phyloP scores from a whole-genome alignment of 2,797 vertebrate species.

The Jordanella pulchra region DNA sequence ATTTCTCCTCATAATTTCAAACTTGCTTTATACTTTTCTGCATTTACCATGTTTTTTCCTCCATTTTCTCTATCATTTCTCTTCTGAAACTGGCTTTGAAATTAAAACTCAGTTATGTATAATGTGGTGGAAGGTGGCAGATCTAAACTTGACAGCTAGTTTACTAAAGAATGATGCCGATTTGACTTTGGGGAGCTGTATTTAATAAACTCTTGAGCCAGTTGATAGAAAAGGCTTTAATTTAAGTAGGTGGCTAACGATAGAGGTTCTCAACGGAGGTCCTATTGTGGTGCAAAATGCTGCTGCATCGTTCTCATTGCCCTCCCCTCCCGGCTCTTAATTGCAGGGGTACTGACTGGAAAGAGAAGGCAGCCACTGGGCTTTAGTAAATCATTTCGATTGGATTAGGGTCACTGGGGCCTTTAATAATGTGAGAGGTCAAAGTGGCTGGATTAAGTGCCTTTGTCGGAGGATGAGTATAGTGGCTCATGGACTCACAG shows the following conservation, averaged over 20 bases:
- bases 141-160: conserved; percentile 76
- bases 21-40: background rate
- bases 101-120: conserved; percentile 18
- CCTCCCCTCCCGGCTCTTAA: conserved; percentile 69
- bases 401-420: conserved; percentile 95
- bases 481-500: conserved; percentile 75
- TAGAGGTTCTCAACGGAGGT: conserved; percentile 81
- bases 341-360: conserved; percentile 73
- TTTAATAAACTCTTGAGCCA: conserved; percentile 89
- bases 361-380: conserved; percentile 79
- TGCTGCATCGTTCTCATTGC: conserved; percentile 77
- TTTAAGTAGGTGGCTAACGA: conserved; percentile 86
- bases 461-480: conserved; percentile 82
- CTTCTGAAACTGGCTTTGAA: conserved; percentile 19
- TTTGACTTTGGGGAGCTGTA: conserved; percentile 78
- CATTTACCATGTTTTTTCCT: background rate
- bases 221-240: conserved; percentile 84
- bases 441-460: conserved; percentile 89
- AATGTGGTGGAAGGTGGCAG: conserved; percentile 12
- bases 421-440: conserved; percentile 96
- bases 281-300: conserved; percentile 88
- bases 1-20: background rate
- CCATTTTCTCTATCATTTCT: conserved; percentile 6
- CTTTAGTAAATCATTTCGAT: conserved; percentile 97
- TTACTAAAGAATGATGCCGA: conserved; percentile 79